Conservation (phyloP, 1,140 invertebrate species). For the Bilobella aurantiaca region DNA sequence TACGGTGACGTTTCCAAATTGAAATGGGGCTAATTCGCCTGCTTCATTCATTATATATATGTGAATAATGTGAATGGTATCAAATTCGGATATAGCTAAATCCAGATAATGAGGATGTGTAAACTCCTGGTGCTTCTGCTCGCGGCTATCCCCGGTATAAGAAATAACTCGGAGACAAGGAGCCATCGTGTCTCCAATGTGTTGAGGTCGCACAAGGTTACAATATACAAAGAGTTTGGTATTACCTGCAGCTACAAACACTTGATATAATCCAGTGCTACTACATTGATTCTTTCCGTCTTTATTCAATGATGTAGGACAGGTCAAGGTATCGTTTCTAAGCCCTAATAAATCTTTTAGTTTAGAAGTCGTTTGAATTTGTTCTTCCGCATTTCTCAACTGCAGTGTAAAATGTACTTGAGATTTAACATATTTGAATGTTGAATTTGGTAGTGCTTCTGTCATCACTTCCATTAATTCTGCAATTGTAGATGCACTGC, state of each 20-base stretch:
- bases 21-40: conserved; percentile 12
- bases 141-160: neutral
- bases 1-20: conserved; percentile 11
- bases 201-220: conserved; percentile 37
- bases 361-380: too few relatives aligned
- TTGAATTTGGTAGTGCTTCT: too few relatives aligned
- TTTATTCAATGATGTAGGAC: neutral
- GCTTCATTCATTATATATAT: conserved; percentile 18
- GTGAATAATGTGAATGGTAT: conserved; percentile 10
- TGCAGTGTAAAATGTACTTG: too few relatives aligned
- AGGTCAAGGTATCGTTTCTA: too few relatives aligned
- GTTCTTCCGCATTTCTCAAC: too few relatives aligned
- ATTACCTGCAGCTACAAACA: neutral
- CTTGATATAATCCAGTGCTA: neutral
- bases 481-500: too few relatives aligned
- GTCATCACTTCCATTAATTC: too few relatives aligned
- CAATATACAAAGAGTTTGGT: conserved; percentile 34
- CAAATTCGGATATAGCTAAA: neutral
- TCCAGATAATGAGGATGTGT: conserved; percentile 8
- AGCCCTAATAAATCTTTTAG: too few relatives aligned
- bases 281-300: neutral
- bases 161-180: conserved; percentile 28
- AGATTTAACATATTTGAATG: too few relatives aligned
- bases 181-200: conserved; percentile 37
- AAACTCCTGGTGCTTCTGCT: neutral